Percentiles rank a stretch among this genome's conserved stretches.
phyloP scores from a whole-genome alignment of 1,140 invertebrate species.

The Solen grandis region DNA sequence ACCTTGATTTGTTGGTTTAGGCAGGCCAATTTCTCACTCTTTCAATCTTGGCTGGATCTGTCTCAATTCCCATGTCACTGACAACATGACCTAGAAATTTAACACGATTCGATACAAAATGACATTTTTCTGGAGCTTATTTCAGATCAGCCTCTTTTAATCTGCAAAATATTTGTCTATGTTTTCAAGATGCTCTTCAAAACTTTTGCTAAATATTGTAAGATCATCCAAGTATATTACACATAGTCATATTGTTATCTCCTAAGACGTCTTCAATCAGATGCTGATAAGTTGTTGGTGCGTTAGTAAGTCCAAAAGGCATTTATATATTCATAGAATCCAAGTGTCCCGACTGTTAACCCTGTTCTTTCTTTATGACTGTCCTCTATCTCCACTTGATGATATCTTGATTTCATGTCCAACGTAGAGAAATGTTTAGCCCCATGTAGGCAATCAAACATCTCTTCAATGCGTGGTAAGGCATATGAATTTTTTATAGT shows the following conservation, averaged over 20 bases:
- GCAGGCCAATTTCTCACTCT: constrained; percentile 18
- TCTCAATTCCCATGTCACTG: too few species aligned
- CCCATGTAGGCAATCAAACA: constrained; percentile 48
- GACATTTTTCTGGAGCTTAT: too few species aligned
- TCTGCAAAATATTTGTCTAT: constrained; percentile 61
- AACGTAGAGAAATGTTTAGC: constrained; percentile 63
- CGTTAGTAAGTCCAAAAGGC: constrained; percentile 60
- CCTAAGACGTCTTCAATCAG: constrained; percentile 60
- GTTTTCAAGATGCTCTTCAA: constrained; percentile 43
- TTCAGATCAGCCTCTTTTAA: constrained; percentile 55
- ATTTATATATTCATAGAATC: constrained; percentile 57
- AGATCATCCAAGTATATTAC: constrained; percentile 66
- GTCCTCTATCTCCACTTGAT: constrained; percentile 79
- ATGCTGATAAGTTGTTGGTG: constrained; percentile 60
- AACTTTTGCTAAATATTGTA: constrained; percentile 52
- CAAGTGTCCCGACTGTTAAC: constrained; percentile 48
- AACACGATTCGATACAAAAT: too few species aligned
- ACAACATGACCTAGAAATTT: too few species aligned
- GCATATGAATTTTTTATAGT: too few species aligned
- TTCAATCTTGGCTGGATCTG: constrained; percentile 15
- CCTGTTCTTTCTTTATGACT: constrained; percentile 59
- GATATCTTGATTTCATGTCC: constrained; percentile 68
- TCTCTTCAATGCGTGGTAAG: background rate
- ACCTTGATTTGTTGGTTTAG: background rate
- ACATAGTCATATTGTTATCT: constrained; percentile 44